Base-by-base conservation (phyloP, 2,797 vertebrate genomes). In the Malacoctenus gilli region DNA sequence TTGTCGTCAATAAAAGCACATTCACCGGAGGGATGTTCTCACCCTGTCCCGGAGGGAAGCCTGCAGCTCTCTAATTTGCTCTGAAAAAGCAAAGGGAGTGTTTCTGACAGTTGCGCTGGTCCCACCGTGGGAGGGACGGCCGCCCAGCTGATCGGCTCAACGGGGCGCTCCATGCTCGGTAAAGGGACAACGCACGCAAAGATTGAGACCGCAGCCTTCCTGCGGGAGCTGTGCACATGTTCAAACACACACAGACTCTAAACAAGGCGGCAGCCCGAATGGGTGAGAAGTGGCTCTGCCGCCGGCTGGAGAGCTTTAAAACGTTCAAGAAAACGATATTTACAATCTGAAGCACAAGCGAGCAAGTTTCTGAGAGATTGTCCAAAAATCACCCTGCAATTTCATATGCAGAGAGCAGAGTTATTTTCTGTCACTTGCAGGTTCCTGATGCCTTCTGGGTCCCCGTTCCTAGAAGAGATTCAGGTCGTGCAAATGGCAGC, bases 161-260 rank as follows among this genome's bases (percentile, higher is more conserved):
- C 78, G 60, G 56, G 76, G 49, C 4, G 19, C 54, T 49, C 13
- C 46, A 53, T 58, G 60, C 57, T 62, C 61, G 73, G 60, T 77
- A 72, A 68, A 66, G 48, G 56, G 58, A 79, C 47, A 75, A 67
- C 54, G 30, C 44, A 67, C 1, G 8, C 56, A 49, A 19, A 30
- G 28, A 67, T 25, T 35, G 47, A 72, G 72, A 71, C 53, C 43
- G 46, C 32, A 18, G 37, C 42, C 59, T 72, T 56, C 22, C n/a
- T 30, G 11, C 52, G 19, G n/a, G n/a, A n/a, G n/a, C n/a, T n/a
- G n/a, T 35, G 41, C 32, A 61, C 15, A 51, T 3, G 35, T 52
- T 47, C 46, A 35, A 34, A 60, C 9, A 38, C 38, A 34, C 28
- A 30, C 14, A 38, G 49, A 40, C 40, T 58, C 69, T 8, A 18